These are phyloP conservation scores for Etheostoma cragini DNA, from an alignment of 2,113 vertebrate genomes.

Conservation along the genomic window DNA sequence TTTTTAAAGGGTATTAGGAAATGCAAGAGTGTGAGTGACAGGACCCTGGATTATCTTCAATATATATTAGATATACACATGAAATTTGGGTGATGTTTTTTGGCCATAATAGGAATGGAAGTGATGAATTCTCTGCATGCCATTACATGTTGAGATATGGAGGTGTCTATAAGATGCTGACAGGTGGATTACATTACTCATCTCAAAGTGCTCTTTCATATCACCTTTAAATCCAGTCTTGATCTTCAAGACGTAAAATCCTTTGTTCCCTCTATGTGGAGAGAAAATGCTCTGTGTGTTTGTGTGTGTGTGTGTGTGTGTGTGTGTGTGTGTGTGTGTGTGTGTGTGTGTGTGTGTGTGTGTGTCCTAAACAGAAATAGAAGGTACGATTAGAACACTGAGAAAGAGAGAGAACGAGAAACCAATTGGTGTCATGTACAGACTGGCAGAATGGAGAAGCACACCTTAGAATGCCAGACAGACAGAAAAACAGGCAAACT, in stretches of 20 bases:
- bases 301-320: no score
- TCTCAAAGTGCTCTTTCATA: conserved; percentile 22
- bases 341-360: neutral
- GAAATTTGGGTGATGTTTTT: conserved; percentile 23
- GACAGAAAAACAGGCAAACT: neutral
- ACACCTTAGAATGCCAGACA: neutral
- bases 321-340: no score
- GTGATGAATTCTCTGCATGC: neutral
- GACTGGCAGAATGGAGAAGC: neutral
- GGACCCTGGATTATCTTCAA: conserved; percentile 13
- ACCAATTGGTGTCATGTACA: neutral
- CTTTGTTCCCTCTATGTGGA: no score
- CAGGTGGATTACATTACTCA: conserved; percentile 8
- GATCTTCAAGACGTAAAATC: neutral
- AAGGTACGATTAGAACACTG: neutral
- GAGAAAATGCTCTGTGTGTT: no score
- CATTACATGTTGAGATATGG: neutral
- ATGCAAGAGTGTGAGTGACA: conserved; percentile 18
- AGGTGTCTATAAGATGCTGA: neutral
- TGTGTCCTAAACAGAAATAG: neutral
- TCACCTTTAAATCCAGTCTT: neutral
- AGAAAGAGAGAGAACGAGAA: neutral
- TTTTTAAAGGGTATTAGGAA: neutral
- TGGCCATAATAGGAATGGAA: conserved; percentile 2
- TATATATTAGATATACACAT: neutral